Percentiles rank a stretch among this genome's conserved stretches.
Evolutionary conservation across 2,113 vertebrate species (phyloP).

Genomic region (Thinocorus orbignyianus): DNA sequence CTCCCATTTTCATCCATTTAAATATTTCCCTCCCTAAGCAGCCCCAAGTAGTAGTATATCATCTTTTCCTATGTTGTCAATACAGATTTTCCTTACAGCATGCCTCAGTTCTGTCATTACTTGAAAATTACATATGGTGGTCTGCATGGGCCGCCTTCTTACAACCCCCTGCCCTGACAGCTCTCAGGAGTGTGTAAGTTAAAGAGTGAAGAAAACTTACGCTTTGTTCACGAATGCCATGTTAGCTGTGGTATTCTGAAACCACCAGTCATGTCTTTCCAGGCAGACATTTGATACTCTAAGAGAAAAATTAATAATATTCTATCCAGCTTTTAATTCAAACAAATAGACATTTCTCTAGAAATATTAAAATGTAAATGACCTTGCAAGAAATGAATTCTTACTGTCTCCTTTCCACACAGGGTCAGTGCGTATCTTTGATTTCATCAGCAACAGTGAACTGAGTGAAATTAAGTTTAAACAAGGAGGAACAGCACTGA

Average conservation of each 20-base stretch:
- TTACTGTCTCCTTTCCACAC: not conserved
- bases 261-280: not conserved
- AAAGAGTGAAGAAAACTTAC: not conserved
- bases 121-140: not conserved
- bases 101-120: not conserved
- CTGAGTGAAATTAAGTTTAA: slow-evolving; percentile 80
- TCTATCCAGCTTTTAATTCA: not conserved
- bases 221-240: not conserved
- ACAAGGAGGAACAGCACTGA: slow-evolving; percentile 87
- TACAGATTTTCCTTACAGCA: not conserved
- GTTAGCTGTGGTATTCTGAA: not conserved
- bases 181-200: not conserved
- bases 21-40: not conserved
- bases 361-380: not conserved
- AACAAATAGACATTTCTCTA: not conserved
- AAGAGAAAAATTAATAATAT: not conserved
- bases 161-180: not conserved
- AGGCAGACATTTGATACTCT: not conserved
- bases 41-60: not conserved
- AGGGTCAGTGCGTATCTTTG: slow-evolving; percentile 90
- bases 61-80: not conserved
- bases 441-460: slow-evolving; percentile 82
- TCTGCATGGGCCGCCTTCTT: not conserved
- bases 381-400: not conserved
- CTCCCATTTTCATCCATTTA: not conserved